Evolutionary conservation across 2,888 invertebrate genomes (phyloP), one percentile per base, ranked within the genome.

Genomic region (Pomacea canaliculata): DNA sequence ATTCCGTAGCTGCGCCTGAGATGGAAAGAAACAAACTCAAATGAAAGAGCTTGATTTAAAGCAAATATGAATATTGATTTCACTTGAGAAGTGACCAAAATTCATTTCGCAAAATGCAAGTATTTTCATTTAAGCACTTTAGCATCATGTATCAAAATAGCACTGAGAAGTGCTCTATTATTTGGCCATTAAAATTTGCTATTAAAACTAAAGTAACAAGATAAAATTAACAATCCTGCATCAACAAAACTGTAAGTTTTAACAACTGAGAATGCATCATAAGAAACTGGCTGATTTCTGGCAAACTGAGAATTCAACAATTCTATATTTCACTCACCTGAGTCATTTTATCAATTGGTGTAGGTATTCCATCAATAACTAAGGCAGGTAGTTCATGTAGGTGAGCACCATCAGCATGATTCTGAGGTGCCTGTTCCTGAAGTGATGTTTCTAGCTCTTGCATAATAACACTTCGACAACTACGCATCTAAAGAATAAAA

Each of bases 321-420:
- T 56, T 56, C 51, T 13, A 16, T 56, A 56, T 8, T 56, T 56
- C n/a, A 4, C 19, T 63, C 63, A 91, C 90, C 83, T 98, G 97
- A 65, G 98, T 98, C 98, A 98, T 98, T 93, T 98, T 98, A 92
- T 98, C 98, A 0, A 98, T 97, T 23, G 98, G 97, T 79, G 98
- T 98, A 81, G 98, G 98, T 91, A 98, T 98, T 81, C 98, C 98
- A 92, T 98, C 98, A 88, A 98, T 97, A 87, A 97, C 97, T 83
- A 98, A 93, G 69, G 97, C 97, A 80, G 98, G 98, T 91, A 98
- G 92, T 93, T 98, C 98, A 92, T 98, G 97, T 77, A 98, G 93
- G 82, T 96, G 95, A 8, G 97, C 96, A 92, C 97, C 97, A 88
- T 98, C 97, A 88, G 94, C 94, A 68, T 94, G 93, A 85, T 95